These are phyloP conservation scores for Phalacrocorax carbo DNA, from an alignment of 2,113 vertebrate species.

Conservation along the genomic window DNA sequence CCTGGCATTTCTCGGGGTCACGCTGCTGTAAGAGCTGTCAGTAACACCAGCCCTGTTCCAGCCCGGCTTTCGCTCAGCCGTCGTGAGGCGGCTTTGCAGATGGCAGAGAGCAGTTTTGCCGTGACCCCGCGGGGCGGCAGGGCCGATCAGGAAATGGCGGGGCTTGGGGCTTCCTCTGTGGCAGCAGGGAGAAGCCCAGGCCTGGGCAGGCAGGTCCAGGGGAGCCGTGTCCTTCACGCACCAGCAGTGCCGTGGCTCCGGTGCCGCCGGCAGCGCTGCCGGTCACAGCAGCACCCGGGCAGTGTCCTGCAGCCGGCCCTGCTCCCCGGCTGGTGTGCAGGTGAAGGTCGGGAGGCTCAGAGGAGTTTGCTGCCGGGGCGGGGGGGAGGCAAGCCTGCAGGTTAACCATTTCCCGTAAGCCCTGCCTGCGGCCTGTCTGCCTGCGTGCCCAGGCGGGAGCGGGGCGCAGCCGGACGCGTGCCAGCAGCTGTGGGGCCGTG, in stretches of 20 bases:
- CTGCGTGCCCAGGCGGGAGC: accelerated
- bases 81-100: accelerated
- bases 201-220: neutral
- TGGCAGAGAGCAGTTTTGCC: accelerated
- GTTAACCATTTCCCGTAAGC: neutral
- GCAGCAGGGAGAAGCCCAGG: neutral
- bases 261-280: neutral
- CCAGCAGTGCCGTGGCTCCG: accelerated
- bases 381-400: neutral
- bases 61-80: accelerated
- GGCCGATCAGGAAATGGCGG: neutral
- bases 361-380: neutral
- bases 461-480: accelerated
- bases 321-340: neutral
- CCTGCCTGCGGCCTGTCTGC: accelerated
- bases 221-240: neutral
- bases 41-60: accelerated
- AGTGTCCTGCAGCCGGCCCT: neutral
- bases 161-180: neutral
- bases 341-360: neutral
- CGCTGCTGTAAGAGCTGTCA: neutral
- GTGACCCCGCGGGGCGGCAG: neutral
- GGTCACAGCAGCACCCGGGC: neutral
- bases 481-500: neutral
- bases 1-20: neutral